Percentiles rank a stretch among this genome's conserved stretches.
phyloP scores from a whole-genome alignment of 2,113 vertebrate species.

The Lethenteron reissneri region DNA sequence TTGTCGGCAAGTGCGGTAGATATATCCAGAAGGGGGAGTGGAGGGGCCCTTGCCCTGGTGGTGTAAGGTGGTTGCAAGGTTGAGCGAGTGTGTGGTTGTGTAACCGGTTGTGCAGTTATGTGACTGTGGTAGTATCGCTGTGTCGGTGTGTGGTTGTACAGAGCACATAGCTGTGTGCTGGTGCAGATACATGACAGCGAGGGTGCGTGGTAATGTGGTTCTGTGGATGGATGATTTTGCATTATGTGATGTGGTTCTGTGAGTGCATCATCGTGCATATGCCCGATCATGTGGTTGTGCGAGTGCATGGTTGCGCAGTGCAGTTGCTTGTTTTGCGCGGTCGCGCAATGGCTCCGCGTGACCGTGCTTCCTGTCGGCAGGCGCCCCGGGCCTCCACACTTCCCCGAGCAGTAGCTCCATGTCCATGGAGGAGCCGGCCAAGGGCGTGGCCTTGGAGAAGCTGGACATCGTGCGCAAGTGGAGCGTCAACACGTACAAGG shows the following conservation, averaged over 20 bases:
- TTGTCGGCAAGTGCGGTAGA: too few species aligned
- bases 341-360: not conserved
- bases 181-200: not conserved
- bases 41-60: too few species aligned
- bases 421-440: conserved; percentile 33
- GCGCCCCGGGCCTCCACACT: conserved; percentile 41
- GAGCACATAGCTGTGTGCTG: too few species aligned
- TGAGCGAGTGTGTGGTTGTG: too few species aligned
- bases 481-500: conserved; percentile 94
- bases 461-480: conserved; percentile 77
- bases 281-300: not conserved
- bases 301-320: not conserved
- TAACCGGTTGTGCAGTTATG: too few species aligned
- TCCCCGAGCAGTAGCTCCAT: conserved; percentile 30
- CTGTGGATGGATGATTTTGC: not conserved
- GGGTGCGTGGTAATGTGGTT: not conserved
- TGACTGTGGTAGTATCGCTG: too few species aligned
- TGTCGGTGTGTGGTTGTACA: too few species aligned
- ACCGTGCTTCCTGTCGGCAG: conserved; percentile 21
- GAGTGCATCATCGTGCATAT: not conserved
- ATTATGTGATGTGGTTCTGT: not conserved
- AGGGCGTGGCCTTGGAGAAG: conserved; percentile 74
- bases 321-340: not conserved
- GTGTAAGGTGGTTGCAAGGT: too few species aligned
- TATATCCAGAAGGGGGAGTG: too few species aligned